Conservation (phyloP, 2,888 invertebrate species). For the Ligdia adustata region DNA sequence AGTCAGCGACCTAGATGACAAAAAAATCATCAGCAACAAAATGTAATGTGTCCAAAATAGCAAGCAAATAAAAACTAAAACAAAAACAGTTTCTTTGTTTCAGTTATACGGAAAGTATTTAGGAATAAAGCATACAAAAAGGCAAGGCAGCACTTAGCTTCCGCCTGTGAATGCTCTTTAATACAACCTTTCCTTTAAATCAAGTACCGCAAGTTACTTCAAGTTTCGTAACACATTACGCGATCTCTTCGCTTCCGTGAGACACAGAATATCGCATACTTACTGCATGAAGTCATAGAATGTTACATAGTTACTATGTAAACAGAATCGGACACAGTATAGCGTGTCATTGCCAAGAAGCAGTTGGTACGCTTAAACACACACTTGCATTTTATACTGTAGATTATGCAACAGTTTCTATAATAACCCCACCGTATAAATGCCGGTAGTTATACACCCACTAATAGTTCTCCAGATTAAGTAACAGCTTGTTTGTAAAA, state of each 20-base stretch:
- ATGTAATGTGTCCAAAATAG: too few species aligned
- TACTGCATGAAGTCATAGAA: neutral
- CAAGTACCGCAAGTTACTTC: slow-evolving; percentile 7
- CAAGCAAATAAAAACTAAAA: too few species aligned
- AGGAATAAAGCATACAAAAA: too few species aligned
- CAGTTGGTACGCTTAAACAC: too few species aligned
- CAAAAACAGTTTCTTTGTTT: too few species aligned
- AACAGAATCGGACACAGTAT: neutral
- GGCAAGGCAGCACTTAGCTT: neutral
- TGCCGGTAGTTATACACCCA: too few species aligned
- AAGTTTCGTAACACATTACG: slow-evolving; percentile 28
- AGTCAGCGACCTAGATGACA: too few species aligned
- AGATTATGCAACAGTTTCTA: too few species aligned
- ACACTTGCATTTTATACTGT: too few species aligned
- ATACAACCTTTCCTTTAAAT: slow-evolving; percentile 16
- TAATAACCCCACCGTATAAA: too few species aligned
- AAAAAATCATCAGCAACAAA: too few species aligned
- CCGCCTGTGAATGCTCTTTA: slow-evolving; percentile 2
- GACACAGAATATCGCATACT: slow-evolving; percentile 8
- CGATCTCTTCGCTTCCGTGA: slow-evolving; percentile 22
- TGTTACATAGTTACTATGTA: slow-evolving; percentile 1
- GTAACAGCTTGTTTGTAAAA: neutral
- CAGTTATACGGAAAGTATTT: too few species aligned
- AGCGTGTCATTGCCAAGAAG: slow-evolving; percentile 1
- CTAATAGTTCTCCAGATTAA: neutral